These are phyloP conservation scores for Sebastes hopkinsi DNA, from an alignment of 2,797 vertebrate genomes.

Conservation along the genomic window DNA sequence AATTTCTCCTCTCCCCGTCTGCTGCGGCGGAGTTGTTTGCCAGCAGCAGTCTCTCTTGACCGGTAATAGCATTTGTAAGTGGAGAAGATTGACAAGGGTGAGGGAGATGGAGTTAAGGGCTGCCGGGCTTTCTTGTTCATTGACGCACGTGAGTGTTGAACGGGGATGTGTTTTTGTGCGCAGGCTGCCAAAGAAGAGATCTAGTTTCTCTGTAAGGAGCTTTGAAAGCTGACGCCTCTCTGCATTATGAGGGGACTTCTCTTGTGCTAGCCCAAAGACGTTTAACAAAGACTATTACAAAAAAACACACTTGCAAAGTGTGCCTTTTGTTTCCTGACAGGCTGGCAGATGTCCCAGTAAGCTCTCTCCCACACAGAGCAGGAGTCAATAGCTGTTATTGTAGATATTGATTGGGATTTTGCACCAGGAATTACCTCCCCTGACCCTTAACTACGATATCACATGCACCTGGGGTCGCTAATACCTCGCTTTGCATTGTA, in stretches of 20 bases:
- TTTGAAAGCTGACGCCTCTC: background rate
- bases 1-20: constrained; percentile 54
- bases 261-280: background rate
- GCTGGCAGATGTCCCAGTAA: constrained; percentile 53
- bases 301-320: background rate
- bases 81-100: constrained; percentile 65
- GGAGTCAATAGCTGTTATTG: constrained; percentile 53
- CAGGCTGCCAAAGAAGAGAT: constrained; percentile 13
- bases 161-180: constrained; percentile 6
- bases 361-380: constrained; percentile 9
- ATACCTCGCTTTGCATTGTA: constrained; percentile 51
- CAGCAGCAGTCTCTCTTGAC: constrained; percentile 66
- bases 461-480: constrained; percentile 41
- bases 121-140: constrained; percentile 37
- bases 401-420: constrained; percentile 60
- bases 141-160: constrained; percentile 10
- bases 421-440: constrained; percentile 49
- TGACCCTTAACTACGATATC: constrained; percentile 49
- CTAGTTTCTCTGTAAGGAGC: background rate
- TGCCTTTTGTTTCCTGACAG: constrained; percentile 31
- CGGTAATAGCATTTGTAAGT: constrained; percentile 67
- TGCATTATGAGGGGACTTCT: background rate
- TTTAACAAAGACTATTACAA: background rate
- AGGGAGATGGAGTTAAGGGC: constrained; percentile 43
- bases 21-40: constrained; percentile 61